Evolutionary conservation across 2,888 invertebrate genomes (phyloP).

Genomic region (Entomobrya proxima): DNA sequence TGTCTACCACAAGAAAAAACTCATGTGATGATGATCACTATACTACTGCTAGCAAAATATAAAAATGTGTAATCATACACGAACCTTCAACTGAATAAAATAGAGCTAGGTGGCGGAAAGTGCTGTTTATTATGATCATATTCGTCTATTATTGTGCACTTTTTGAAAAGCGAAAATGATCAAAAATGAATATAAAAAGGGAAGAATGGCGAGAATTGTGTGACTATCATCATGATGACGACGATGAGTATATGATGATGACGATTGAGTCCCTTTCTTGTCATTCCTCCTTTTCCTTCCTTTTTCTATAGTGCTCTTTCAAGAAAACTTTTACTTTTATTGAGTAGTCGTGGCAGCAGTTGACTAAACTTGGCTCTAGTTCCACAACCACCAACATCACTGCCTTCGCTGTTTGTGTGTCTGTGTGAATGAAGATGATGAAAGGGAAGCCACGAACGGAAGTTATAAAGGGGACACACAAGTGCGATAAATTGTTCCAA

Average conservation of each 20-base stretch:
- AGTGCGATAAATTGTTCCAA: slow-evolving; percentile 59
- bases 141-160: background rate
- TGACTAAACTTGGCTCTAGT: background rate
- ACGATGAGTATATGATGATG: no score
- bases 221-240: no score
- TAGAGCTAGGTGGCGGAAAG: no score
- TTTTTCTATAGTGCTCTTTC: background rate
- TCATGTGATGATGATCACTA: no score
- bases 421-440: slow-evolving; percentile 30
- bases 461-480: slow-evolving; percentile 48
- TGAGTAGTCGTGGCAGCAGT: background rate
- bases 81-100: no score
- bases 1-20: no score
- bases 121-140: background rate
- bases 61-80: no score
- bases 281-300: background rate
- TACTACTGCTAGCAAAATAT: no score
- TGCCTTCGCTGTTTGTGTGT: background rate
- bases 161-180: background rate
- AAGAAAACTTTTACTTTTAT: background rate
- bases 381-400: background rate
- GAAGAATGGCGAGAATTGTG: background rate
- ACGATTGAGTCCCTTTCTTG: slow-evolving; percentile 7
- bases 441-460: slow-evolving; percentile 47
- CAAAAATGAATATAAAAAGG: slow-evolving; percentile 1